These are phyloP conservation scores for Nebria salina DNA, from an alignment of 2,888 invertebrate genomes.

Conservation along the genomic window DNA sequence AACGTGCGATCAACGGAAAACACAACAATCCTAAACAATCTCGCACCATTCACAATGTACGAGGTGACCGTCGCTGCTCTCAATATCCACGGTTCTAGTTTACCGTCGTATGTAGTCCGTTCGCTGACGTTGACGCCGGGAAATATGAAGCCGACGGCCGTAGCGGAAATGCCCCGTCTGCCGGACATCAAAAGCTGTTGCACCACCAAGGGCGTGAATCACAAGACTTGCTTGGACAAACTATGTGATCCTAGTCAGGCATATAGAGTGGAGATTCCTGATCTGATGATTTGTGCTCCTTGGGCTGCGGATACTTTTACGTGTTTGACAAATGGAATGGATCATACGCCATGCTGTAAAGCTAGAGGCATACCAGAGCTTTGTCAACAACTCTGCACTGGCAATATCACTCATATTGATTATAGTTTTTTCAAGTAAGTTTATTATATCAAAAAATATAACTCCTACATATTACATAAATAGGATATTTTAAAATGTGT, in stretches of 20 bases:
- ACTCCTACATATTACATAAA: not conserved
- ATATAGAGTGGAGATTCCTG: conserved; percentile 71
- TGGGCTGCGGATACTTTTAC: conserved; percentile 85
- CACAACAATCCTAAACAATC: conserved; percentile 68
- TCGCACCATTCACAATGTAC: conserved; percentile 85
- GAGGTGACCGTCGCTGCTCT: conserved; percentile 78
- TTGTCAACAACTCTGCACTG: conserved; percentile 81
- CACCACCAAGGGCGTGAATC: conserved; percentile 65
- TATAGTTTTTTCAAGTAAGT: conserved; percentile 85
- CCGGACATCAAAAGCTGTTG: conserved; percentile 71
- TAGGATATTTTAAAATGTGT: too few relatives aligned
- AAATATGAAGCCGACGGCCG: conserved; percentile 67
- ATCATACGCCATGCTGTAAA: conserved; percentile 84
- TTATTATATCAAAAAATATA: too few relatives aligned
- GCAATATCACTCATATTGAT: conserved; percentile 80
- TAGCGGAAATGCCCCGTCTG: conserved; percentile 72
- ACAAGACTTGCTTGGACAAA: conserved; percentile 78
- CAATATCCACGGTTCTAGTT: conserved; percentile 79
- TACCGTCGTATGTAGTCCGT: conserved; percentile 79
- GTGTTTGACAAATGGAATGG: conserved; percentile 81
- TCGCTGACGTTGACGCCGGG: conserved; percentile 76
- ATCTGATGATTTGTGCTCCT: conserved; percentile 89
- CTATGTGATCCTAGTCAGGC: conserved; percentile 77
- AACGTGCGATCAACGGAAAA: conserved; percentile 71
- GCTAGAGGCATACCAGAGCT: conserved; percentile 78